These are phyloP conservation scores for Lacerta bilineata DNA, from an alignment of 2,797 vertebrate species.

Conservation along the genomic window DNA sequence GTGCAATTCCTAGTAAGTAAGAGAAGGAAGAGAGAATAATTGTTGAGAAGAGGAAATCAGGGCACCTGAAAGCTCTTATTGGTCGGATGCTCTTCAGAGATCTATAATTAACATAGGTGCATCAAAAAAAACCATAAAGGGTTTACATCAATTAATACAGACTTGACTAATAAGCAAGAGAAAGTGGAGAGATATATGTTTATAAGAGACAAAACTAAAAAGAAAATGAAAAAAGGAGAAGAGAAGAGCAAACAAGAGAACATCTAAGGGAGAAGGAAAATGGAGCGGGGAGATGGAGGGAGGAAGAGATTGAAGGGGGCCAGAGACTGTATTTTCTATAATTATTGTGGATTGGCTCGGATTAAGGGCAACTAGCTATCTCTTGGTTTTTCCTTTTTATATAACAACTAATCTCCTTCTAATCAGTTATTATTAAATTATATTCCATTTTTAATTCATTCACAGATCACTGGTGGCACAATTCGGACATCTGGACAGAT, in stretches of 20 bases:
- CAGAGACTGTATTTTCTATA: constrained; percentile 74
- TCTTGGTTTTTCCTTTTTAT: constrained; percentile 88
- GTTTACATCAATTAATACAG: constrained; percentile 32
- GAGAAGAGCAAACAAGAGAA: constrained; percentile 51
- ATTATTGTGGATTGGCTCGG: constrained; percentile 84
- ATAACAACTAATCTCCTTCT: constrained; percentile 87
- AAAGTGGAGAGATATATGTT: constrained; percentile 54
- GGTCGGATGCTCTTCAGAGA: constrained; percentile 11
- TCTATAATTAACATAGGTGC: not conserved
- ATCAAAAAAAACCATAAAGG: constrained; percentile 2
- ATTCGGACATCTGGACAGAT: constrained; percentile 95
- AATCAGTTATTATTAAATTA: constrained; percentile 99
- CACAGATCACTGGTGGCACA: constrained; percentile 89
- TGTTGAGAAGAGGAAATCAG: constrained; percentile 42
- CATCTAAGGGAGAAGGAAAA: constrained; percentile 64
- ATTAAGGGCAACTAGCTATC: constrained; percentile 87
- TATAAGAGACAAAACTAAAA: constrained; percentile 25
- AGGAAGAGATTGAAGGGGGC: constrained; percentile 67
- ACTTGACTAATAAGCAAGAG: constrained; percentile 37
- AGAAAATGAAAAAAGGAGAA: not conserved
- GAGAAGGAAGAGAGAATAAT: constrained; percentile 50
- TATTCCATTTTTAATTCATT: constrained; percentile 89
- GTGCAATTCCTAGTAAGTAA: not conserved
- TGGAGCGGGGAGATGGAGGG: constrained; percentile 44
- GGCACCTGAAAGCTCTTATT: constrained; percentile 42